Conservation (phyloP, 1,140 invertebrate genomes). For the Parasteatoda tepidariorum region DNA sequence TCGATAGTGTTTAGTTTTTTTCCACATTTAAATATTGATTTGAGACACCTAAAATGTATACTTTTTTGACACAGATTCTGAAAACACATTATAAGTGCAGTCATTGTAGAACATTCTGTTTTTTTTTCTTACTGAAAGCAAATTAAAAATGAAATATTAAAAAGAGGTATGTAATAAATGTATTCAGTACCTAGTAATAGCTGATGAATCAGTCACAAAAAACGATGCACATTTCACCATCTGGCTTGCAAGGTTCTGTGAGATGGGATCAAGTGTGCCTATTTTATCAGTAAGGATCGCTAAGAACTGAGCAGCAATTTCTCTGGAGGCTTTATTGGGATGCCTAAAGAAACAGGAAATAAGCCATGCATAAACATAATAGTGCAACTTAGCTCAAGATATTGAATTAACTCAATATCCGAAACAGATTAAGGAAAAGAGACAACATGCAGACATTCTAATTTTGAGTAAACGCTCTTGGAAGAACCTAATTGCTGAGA, state of each 20-base stretch:
- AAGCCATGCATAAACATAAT: neutral
- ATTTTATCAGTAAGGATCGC: neutral
- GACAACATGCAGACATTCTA: neutral
- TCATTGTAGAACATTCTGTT: neutral
- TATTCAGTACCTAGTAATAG: conserved; percentile 28
- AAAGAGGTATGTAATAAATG: neutral
- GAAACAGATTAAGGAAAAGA: neutral
- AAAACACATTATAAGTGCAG: too few relatives aligned
- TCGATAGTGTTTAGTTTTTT: neutral
- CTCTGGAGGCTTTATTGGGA: conserved; percentile 12
- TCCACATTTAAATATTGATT: too few relatives aligned
- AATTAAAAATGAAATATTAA: neutral
- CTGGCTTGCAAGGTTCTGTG: neutral
- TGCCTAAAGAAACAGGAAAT: neutral
- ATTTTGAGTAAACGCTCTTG: neutral
- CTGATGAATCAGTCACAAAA: conserved; percentile 13
- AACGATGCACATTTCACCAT: conserved; percentile 15
- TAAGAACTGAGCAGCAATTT: conserved; percentile 38
- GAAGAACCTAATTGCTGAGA: too few relatives aligned
- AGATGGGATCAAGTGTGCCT: neutral
- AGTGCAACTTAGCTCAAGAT: neutral
- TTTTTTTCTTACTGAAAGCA: neutral
- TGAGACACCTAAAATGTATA: too few relatives aligned
- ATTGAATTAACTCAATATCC: neutral
- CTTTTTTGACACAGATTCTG: too few relatives aligned